These are phyloP conservation scores for Strigops habroptila DNA, from an alignment of 2,113 vertebrate species.

Conservation along the genomic window DNA sequence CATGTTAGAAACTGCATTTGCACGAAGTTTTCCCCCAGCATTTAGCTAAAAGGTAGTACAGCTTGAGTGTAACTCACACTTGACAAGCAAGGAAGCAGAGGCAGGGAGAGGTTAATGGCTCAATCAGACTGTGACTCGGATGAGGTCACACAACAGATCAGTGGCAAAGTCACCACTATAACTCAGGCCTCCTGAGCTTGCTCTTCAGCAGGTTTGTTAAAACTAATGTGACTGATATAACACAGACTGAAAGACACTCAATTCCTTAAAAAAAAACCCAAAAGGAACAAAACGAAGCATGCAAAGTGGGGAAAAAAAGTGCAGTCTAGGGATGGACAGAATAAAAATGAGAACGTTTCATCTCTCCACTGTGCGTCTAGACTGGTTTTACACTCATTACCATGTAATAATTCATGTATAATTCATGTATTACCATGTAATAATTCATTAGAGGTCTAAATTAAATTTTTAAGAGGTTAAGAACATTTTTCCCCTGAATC, in stretches of 20 bases:
- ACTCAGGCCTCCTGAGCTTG: not conserved
- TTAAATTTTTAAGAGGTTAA: not conserved
- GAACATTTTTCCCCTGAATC: not conserved
- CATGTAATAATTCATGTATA: not conserved
- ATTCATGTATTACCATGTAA: not conserved
- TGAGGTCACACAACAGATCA: not conserved
- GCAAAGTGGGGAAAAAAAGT: fast-evolving
- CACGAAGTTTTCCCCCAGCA: not conserved
- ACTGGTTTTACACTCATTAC: not conserved
- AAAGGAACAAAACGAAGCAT: not conserved
- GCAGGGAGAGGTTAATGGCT: not conserved
- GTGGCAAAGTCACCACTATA: not conserved
- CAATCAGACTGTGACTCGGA: not conserved
- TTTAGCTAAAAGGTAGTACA: not conserved
- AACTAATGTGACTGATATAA: not conserved
- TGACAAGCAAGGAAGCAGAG: not conserved
- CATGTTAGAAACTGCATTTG: not conserved
- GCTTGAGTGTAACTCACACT: not conserved
- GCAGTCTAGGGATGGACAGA: not conserved
- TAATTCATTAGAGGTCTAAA: not conserved
- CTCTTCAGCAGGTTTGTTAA: not conserved
- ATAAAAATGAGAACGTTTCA: not conserved
- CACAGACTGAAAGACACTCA: not conserved
- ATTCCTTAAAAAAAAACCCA: not conserved
- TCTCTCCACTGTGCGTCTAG: not conserved